Evolutionary conservation across 2,888 invertebrate genomes (phyloP).

Genomic region (Sinodicranocentrus sp.): DNA sequence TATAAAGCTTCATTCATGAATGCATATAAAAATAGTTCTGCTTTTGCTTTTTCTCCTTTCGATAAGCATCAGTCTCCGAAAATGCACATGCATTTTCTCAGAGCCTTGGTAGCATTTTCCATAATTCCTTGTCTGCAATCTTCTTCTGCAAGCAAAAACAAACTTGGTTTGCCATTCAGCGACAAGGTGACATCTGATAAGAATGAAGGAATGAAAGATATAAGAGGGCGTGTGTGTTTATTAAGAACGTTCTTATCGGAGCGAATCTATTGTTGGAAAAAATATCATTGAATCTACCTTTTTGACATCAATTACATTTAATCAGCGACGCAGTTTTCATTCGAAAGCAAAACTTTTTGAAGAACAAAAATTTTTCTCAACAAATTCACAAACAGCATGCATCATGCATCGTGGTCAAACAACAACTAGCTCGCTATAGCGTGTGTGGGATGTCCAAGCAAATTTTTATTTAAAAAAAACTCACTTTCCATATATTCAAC

Average conservation of each 20-base stretch:
- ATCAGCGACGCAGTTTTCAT: not conserved
- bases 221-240: not conserved
- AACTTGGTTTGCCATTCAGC: not conserved
- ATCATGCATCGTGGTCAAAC: not conserved
- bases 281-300: too few relatives aligned
- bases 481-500: constrained; percentile 24
- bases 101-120: constrained; percentile 31
- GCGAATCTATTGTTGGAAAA: too few relatives aligned
- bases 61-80: constrained; percentile 27
- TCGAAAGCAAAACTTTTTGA: constrained; percentile 11
- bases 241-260: too few relatives aligned
- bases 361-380: constrained; percentile 12
- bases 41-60: not conserved
- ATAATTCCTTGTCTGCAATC: too few relatives aligned
- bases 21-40: too few relatives aligned
- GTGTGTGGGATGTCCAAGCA: constrained; percentile 4
- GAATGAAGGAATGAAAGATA: not conserved
- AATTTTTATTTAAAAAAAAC: not conserved
- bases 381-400: not conserved
- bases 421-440: too few relatives aligned
- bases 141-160: too few relatives aligned
- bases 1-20: too few relatives aligned
- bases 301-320: not conserved
- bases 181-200: constrained; percentile 21
- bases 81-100: constrained; percentile 26